Evolutionary conservation across 1,140 invertebrate species (phyloP).

Genomic region (Lepidurus apus): DNA sequence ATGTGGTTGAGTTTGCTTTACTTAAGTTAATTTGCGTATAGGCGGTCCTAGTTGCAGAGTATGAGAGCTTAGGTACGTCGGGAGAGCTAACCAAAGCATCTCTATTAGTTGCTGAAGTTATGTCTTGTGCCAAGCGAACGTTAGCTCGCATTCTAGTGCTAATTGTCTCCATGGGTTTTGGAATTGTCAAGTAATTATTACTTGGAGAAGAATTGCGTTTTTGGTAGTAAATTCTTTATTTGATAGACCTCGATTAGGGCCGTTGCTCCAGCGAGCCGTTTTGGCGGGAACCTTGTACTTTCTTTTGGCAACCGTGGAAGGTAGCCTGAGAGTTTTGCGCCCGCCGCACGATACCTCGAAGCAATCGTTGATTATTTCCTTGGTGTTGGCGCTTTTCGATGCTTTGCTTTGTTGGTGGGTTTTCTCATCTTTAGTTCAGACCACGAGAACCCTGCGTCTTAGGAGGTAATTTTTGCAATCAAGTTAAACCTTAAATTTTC

Average conservation of each 20-base stretch:
- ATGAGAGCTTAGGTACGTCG: conserved; percentile 68
- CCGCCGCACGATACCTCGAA: conserved; percentile 59
- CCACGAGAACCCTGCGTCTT: conserved; percentile 76
- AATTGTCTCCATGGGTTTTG: conserved; percentile 88
- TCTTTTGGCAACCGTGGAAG: conserved; percentile 71
- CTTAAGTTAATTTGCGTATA: conserved; percentile 41
- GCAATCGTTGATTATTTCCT: conserved; percentile 65
- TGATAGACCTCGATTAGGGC: conserved; percentile 71
- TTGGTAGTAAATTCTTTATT: conserved; percentile 39
- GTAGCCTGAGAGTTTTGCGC: conserved; percentile 67
- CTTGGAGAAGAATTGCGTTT: conserved; percentile 29
- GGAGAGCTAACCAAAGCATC: conserved; percentile 62
- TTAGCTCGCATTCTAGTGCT: conserved; percentile 87
- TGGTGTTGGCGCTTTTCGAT: conserved; percentile 60
- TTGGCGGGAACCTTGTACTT: conserved; percentile 76
- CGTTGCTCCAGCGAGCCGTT: conserved; percentile 77
- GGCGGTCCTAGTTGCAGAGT: conserved; percentile 85
- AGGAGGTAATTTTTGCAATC: conserved; percentile 49
- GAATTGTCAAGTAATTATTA: conserved; percentile 77
- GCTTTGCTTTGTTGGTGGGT: conserved; percentile 70
- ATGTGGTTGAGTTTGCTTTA: conserved; percentile 36
- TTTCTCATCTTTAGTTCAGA: conserved; percentile 80
- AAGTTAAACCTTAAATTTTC: conserved; percentile 42
- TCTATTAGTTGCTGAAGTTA: conserved; percentile 75
- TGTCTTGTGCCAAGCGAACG: conserved; percentile 81